Evolutionary conservation across 2,888 invertebrate genomes (phyloP).

Genomic region (Acleris laterana): DNA sequence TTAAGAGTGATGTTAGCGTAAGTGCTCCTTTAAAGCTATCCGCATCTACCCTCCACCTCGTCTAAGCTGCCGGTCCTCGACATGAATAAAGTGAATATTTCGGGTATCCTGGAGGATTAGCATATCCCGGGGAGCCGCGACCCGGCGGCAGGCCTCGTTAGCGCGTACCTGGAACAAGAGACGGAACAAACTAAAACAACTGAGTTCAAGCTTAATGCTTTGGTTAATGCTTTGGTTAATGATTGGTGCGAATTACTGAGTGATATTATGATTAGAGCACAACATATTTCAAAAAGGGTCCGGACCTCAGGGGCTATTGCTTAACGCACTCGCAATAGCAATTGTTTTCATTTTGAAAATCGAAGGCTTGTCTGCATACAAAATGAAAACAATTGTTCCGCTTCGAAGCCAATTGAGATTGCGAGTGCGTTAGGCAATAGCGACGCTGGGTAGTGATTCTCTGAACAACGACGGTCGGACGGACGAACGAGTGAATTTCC

Average conservation of each 20-base stretch:
- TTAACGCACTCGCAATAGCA: too few species aligned
- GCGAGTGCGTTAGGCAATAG: too few species aligned
- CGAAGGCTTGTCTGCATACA: too few species aligned
- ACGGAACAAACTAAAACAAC: slow-evolving; percentile 42
- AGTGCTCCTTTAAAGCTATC: not conserved
- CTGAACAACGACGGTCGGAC: too few species aligned
- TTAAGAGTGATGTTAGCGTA: too few species aligned
- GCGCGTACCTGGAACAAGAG: slow-evolving; percentile 52
- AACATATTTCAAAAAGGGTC: not conserved
- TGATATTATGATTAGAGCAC: not conserved
- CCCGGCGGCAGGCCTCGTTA: slow-evolving; percentile 30
- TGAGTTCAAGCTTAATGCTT: not conserved
- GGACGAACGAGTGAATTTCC: too few species aligned
- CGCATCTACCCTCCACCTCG: slow-evolving; percentile 22
- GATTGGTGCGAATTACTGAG: not conserved
- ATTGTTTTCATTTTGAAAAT: too few species aligned
- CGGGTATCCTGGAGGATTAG: slow-evolving; percentile 44
- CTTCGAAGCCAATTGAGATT: too few species aligned
- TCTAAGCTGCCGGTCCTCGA: slow-evolving; percentile 29
- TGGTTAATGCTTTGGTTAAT: not conserved
- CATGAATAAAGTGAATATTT: slow-evolving; percentile 52
- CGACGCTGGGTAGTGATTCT: too few species aligned
- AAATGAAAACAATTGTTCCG: too few species aligned
- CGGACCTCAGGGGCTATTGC: too few species aligned
- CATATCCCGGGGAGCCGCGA: slow-evolving; percentile 40